Conservation (phyloP, 2,888 invertebrate genomes). For the Stenodera caucasica region DNA sequence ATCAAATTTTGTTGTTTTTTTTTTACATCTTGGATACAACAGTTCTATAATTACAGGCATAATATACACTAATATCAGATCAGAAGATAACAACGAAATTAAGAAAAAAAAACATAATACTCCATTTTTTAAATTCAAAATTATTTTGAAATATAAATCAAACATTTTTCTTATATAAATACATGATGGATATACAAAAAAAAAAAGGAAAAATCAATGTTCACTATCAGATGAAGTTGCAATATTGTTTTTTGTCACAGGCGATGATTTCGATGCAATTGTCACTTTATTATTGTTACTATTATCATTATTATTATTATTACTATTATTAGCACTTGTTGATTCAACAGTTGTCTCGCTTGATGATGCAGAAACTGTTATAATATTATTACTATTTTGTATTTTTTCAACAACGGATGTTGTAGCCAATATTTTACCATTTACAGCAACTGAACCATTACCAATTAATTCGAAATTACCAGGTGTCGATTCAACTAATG, state of each 20-base stretch:
- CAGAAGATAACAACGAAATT: neutral
- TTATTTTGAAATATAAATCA: neutral
- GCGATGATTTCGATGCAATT: slow-evolving; percentile 19
- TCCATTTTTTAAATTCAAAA: neutral
- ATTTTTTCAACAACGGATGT: slow-evolving; percentile 33
- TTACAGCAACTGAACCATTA: slow-evolving; percentile 38
- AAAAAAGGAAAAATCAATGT: slow-evolving; percentile 16
- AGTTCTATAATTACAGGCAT: neutral
- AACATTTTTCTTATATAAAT: too few relatives aligned
- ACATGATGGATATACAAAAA: neutral
- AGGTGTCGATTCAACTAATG: slow-evolving; percentile 47
- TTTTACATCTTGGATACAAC: neutral
- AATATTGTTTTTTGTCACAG: slow-evolving; percentile 10
- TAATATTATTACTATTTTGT: slow-evolving; percentile 35
- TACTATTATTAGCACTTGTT: slow-evolving; percentile 20
- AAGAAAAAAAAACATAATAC: neutral
- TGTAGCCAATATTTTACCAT: slow-evolving; percentile 40
- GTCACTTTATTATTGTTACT: slow-evolving; percentile 17
- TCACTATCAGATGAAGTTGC: slow-evolving; percentile 22
- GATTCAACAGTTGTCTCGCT: slow-evolving; percentile 19
- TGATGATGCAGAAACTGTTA: slow-evolving; percentile 35
- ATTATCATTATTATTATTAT: neutral
- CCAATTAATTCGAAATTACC: slow-evolving; percentile 47
- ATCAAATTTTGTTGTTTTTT: neutral
- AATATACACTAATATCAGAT: slow-evolving; percentile 6